phyloP scores from a whole-genome alignment of 2,113 vertebrate genomes.

The Spheniscus mendiculus region DNA sequence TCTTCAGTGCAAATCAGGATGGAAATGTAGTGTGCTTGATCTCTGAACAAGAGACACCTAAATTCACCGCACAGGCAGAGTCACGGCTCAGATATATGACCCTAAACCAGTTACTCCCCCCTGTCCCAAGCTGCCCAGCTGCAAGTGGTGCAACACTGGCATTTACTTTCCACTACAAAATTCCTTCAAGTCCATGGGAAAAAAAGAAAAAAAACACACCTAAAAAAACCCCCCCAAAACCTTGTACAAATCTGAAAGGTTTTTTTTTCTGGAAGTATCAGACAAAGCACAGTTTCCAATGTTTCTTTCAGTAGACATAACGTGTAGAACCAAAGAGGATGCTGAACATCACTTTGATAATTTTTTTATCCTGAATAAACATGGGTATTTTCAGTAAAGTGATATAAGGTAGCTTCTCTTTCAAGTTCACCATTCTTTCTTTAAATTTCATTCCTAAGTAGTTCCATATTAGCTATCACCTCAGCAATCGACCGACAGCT shows the following conservation, averaged over 20 bases:
- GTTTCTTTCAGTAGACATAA: neutral
- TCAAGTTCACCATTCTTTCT: neutral
- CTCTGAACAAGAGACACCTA: neutral
- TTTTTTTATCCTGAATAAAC: neutral
- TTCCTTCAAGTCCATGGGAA: neutral
- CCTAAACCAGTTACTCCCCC: neutral
- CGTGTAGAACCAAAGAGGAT: neutral
- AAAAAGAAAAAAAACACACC: no score
- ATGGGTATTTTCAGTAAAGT: neutral
- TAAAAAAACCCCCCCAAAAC: neutral
- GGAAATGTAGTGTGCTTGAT: neutral
- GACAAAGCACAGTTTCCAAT: neutral
- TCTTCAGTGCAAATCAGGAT: neutral
- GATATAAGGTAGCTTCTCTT: neutral
- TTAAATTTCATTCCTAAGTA: neutral
- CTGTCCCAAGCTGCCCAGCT: neutral
- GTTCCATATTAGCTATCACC: no score
- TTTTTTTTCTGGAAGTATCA: neutral
- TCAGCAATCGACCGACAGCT: fast-evolving
- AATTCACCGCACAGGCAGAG: neutral
- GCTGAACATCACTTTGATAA: neutral
- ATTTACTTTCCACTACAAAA: neutral
- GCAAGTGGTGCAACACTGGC: neutral
- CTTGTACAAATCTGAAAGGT: neutral
- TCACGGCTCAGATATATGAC: neutral